phyloP scores from a whole-genome alignment of 2,113 vertebrate genomes.

The Sardina pilchardus region DNA sequence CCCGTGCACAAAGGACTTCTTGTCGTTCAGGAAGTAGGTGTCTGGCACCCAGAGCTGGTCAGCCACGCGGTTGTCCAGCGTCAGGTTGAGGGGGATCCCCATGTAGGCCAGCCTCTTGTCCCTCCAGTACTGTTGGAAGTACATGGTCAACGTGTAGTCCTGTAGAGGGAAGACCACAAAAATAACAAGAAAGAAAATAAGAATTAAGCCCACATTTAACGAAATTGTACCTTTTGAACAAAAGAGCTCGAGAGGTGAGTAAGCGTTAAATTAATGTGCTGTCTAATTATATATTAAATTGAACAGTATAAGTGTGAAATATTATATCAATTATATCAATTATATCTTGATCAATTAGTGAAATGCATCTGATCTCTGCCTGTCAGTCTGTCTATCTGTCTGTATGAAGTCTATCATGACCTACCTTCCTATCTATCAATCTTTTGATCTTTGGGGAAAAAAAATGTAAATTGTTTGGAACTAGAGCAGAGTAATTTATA shows the following conservation, averaged over 20 bases:
- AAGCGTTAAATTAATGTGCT: not conserved
- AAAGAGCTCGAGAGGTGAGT: not conserved
- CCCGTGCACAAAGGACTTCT: conserved; percentile 97
- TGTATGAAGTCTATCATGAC: not conserved
- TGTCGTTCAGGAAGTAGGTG: conserved; percentile 98
- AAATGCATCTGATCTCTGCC: not conserved
- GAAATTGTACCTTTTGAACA: not conserved
- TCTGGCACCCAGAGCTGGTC: conserved; percentile 99
- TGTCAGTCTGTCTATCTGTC: not conserved
- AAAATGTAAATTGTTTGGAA: not conserved
- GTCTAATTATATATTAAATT: not conserved
- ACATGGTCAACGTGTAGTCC: conserved; percentile 99
- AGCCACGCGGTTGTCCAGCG: conserved; percentile 95
- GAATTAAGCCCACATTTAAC: not conserved
- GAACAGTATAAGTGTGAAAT: not conserved
- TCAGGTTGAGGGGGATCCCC: conserved; percentile 97
- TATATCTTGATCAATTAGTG: no score
- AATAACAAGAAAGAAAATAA: not conserved
- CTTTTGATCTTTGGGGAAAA: not conserved
- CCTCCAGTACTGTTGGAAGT: conserved; percentile 99
- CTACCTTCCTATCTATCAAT: not conserved
- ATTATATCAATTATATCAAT: no score
- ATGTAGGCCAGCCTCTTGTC: conserved; percentile 93
- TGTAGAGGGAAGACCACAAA: conserved; percentile 55
- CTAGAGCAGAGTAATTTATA: not conserved